These are phyloP conservation scores for Epinephelus malabaricus DNA, from an alignment of 2,797 vertebrate species.

Conservation along the genomic window DNA sequence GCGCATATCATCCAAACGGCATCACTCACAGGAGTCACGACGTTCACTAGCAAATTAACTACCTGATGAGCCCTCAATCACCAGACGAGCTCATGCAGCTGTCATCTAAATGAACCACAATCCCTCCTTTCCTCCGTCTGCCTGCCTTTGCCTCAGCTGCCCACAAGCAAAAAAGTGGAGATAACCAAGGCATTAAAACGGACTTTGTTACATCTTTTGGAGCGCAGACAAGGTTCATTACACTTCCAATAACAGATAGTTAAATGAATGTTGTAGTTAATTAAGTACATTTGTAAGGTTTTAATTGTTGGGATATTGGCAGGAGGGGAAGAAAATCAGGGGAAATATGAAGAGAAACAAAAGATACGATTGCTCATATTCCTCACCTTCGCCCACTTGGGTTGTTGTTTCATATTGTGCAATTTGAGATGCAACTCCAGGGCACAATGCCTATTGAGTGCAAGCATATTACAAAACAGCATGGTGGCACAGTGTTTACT, in stretches of 20 bases:
- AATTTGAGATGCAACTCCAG: constrained; percentile 69
- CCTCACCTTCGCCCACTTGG: constrained; percentile 52
- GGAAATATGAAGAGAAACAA: constrained; percentile 57
- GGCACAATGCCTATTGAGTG: constrained; percentile 61
- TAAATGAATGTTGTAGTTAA: constrained; percentile 76
- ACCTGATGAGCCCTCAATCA: constrained; percentile 78
- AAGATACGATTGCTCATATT: constrained; percentile 63
- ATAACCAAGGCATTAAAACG: constrained; percentile 57
- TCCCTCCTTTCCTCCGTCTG: constrained; percentile 15
- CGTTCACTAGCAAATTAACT: constrained; percentile 75
- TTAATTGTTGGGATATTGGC: constrained; percentile 70
- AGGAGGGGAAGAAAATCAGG: constrained; percentile 45
- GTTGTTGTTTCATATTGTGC: constrained; percentile 62
- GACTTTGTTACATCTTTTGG: constrained; percentile 52
- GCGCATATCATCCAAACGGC: constrained; percentile 54
- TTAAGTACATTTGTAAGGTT: constrained; percentile 78
- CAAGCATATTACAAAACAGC: constrained; percentile 78
- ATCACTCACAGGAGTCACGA: constrained; percentile 64
- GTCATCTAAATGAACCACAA: constrained; percentile 60
- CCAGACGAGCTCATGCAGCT: constrained; percentile 47
- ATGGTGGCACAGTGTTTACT: constrained; percentile 69
- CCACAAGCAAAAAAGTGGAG: constrained; percentile 32
- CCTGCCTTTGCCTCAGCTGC: constrained; percentile 16
- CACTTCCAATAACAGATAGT: constrained; percentile 71
- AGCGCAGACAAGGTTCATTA: constrained; percentile 66